Evolutionary conservation across 2,797 vertebrate genomes (phyloP), one percentile per base, ranked within the genome.

Genomic region (Labroides dimidiatus): DNA sequence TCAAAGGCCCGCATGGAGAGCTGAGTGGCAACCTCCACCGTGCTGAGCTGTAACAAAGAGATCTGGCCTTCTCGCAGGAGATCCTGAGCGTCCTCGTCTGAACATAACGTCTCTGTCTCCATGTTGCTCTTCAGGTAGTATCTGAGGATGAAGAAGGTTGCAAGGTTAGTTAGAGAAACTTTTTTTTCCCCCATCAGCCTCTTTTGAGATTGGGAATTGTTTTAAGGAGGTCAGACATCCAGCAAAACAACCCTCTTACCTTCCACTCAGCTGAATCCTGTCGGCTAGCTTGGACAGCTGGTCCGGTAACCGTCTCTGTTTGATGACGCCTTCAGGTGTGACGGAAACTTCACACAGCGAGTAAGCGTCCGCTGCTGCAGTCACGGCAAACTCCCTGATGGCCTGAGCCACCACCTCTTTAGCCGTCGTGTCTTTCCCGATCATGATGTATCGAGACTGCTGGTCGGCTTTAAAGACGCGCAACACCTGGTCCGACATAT

Each of bases 101-200:
- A 99, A 76, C 98, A 99, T 16, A 99, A 86, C 0, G 97, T 99
- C 94, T 99, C 98, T 0, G 98, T 99, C 89, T 99, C 97, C 97
- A 99, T 99, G 91, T 99, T 99, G 92, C 97, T 99, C 91, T 99
- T 99, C 68, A 99, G 92, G 80, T 99, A 99, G 89, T 99, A 99
- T 81, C 98, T 99, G 65, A 36, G 1, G 48, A 45, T 0, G 36
- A 17, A 55, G 6, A 17, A 30, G 19, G 44, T 16, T 6, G n/a
- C n/a, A n/a, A n/a, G n/a, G n/a, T n/a, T n/a, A n/a, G n/a, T n/a
- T n/a, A n/a, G n/a, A n/a, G n/a, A n/a, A n/a, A n/a, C n/a, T n/a
- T n/a, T 17, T 16, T 44, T 16, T 44, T 13, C 2, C 10, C 10
- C 37, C 1, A 10, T 3, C 10, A 10, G 11, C 27, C 3, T 6